phyloP scores from a whole-genome alignment of 2,113 vertebrate species.

The Microtus oregoni region DNA sequence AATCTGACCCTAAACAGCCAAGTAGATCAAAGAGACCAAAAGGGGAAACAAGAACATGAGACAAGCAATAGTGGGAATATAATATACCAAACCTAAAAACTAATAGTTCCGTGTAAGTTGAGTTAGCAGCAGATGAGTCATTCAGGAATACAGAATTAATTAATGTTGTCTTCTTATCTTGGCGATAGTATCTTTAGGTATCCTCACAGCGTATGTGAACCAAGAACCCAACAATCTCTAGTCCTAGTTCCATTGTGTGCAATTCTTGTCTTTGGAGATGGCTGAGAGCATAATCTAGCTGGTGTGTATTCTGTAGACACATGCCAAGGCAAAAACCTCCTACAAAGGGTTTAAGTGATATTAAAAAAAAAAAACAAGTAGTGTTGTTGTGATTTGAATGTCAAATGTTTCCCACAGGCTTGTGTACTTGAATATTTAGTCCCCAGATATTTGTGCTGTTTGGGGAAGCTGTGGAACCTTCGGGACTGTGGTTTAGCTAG shows the following conservation, averaged over 20 bases:
- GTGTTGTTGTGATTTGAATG: not conserved
- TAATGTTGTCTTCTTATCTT: not conserved
- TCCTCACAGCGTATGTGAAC: not conserved
- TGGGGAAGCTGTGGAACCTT: not conserved
- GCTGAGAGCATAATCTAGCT: not conserved
- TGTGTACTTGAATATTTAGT: not conserved
- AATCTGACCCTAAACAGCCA: not conserved
- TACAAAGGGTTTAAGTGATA: not conserved
- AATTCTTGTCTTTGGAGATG: not conserved
- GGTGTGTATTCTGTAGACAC: not conserved
- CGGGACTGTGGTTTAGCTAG: not conserved
- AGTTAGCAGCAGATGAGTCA: not conserved
- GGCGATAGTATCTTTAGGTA: not conserved
- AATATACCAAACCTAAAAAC: not conserved
- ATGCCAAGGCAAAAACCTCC: not conserved
- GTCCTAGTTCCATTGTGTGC: not conserved
- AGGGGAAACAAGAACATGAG: not conserved
- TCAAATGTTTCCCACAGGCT: not conserved
- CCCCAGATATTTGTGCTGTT: not conserved
- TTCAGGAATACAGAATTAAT: not conserved
- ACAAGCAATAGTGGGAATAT: not conserved
- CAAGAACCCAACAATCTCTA: not conserved
- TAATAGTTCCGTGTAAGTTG: not conserved
- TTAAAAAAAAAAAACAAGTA: not conserved
- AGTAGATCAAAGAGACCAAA: not conserved